Conservation (phyloP, 2,888 invertebrate genomes). For the Apoda limacodes region DNA sequence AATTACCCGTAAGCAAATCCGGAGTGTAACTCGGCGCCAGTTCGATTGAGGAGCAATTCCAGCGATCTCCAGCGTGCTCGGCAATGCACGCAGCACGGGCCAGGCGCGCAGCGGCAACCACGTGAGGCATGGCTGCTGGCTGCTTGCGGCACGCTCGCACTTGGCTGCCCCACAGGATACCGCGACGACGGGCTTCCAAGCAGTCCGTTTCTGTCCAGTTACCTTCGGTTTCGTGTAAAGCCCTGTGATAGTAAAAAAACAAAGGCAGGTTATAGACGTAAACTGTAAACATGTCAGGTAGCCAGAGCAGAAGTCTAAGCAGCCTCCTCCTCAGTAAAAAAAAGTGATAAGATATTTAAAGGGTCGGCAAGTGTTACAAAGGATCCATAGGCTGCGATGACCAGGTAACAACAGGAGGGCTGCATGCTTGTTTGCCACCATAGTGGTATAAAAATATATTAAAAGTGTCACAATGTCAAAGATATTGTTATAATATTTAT, state of each 20-base stretch:
- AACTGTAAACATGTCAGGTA: no score
- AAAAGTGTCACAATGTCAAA: no score
- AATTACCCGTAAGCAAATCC: slow-evolving; percentile 81
- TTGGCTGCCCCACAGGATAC: slow-evolving; percentile 72
- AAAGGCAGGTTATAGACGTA: not conserved
- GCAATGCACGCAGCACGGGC: slow-evolving; percentile 78
- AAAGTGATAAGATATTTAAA: no score
- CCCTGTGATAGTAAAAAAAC: slow-evolving; percentile 29
- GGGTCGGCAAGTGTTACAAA: no score
- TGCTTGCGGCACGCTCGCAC: slow-evolving; percentile 74
- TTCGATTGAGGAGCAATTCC: slow-evolving; percentile 86
- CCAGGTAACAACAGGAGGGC: no score
- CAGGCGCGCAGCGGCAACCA: slow-evolving; percentile 78
- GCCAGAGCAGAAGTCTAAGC: no score
- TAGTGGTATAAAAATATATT: no score
- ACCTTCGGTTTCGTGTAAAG: slow-evolving; percentile 52
- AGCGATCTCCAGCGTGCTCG: slow-evolving; percentile 78
- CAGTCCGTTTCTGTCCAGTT: slow-evolving; percentile 62
- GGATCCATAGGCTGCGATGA: no score
- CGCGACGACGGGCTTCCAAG: slow-evolving; percentile 49
- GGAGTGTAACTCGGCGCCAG: slow-evolving; percentile 79
- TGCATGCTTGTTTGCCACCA: no score
- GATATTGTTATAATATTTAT: no score
- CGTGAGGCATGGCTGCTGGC: slow-evolving; percentile 78
- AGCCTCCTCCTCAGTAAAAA: no score